Base-by-base conservation (phyloP, 2,888 invertebrate species). In the Agonopterix heracliana region DNA sequence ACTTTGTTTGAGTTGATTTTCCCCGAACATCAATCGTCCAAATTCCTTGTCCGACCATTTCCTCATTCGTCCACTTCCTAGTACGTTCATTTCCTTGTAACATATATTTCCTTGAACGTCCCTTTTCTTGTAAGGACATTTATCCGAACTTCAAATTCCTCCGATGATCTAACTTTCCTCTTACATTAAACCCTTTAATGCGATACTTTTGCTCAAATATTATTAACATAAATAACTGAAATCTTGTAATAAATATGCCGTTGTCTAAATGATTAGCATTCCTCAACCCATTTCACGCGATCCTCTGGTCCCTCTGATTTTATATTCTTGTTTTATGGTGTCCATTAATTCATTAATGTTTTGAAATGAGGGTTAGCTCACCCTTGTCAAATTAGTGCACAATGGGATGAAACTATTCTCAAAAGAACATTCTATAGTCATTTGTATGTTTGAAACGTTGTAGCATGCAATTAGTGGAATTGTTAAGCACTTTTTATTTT, bases 341-440 rank as follows among this genome's bases (percentile, higher is more conserved):
- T 70, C 64, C 69, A 72, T 74, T 69, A 71, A 76, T 78, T 72
- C 71, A 75, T 78, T 74, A 73, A 73, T 70, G 71, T 63, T 60
- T 63, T 61, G 68, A 66, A 63, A 74, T 71, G 71, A 72, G 64
- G 62, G 63, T 61, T 55, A 58, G 64, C 57, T 26, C 56, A 78
- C 77, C 78, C 78, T 72, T 68, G 64, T 79, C 79, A 78, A 66
- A 71, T 71, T 67, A 68, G 59, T 61, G 55, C 54, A 72, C 69
- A 73, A 70, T 68, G 59, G 56, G 61, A 71, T 61, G 59, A 51
- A 67, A 68, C 68, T 71, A 66, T 72, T 66, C 68, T 68, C 69
- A 70, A 71, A 66, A 70, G 68, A 73, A 68, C 72, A 78, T 75
- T 74, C 66, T 65, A 54, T 56, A 64, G 62, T 60, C 64, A 26